Evolutionary conservation across 1,140 invertebrate species (phyloP), one percentile per base, ranked within the genome.

Genomic region (Camponotus floridanus): DNA sequence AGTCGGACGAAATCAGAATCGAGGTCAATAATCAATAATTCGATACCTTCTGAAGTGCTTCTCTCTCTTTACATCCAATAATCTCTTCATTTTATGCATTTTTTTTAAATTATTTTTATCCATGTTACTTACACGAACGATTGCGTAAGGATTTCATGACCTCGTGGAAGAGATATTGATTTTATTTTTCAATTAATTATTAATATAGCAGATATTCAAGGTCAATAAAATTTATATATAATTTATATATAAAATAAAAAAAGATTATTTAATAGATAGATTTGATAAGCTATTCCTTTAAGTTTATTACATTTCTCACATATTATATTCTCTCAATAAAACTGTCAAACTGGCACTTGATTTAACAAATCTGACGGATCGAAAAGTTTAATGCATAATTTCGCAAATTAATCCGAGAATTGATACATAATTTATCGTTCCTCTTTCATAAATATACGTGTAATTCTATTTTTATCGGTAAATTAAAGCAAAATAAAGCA

Each of bases 401-500:
- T 42, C 13, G 31, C 9, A 68, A 26, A 7, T 5, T 70, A n/a
- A n/a, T 80, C 13, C 0, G 18, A 26, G 26, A 80, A 71, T 21
- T 3, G 13, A 65, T 80, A 18, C 18, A 55, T 51, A 74, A 73
- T 36, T 26, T 71, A 42, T 42, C 15, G 15, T 57, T 55, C n/a
- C 31, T 51, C 8, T 39, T 6, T 26, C 5, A 51, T 26, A 51
- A 39, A 71, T 80, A 9, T 11, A 11, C 42, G 2, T 13, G 48
- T 55, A 55, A 55, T 55, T 26, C 11, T 57, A 7, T 57, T 71
- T 45, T 31, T 21, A 15, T 45, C 33, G 3, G 4, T 42, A 74
- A 74, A 26, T 8, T 21, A 11, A 79, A 51, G 68, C 26, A 67
- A 36, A 51, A 65, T 78, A 45, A 78, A 62, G 18, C 18, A 45